Evolutionary conservation across 2,888 invertebrate genomes (phyloP), one percentile per base, ranked within the genome.

Genomic region (Thecocarcelia acutangulata): DNA sequence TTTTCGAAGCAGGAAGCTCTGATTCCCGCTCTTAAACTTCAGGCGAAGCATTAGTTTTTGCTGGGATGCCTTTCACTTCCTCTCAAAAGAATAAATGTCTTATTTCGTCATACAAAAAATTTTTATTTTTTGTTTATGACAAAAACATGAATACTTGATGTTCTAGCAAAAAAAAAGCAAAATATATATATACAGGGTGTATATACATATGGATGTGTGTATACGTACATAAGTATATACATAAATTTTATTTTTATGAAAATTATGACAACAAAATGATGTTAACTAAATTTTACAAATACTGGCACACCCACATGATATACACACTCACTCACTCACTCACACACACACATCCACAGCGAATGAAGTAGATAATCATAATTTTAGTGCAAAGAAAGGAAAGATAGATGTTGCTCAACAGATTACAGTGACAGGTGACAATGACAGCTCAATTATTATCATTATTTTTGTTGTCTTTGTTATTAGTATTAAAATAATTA

Each of bases 401-500:
- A 64, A 69, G 69, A 69, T 70, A 76, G 83, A 80, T 83, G 70
- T 74, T 72, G 59, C 73, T 68, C 37, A 48, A 73, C 63, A 80
- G 83, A 80, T 83, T 76, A 76, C 85, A 83, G 59, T 85, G 88
- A 86, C 88, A 88, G 88, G 88, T 88, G 88, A 88, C 88, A 88
- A 86, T 87, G 88, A 88, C 88, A 89, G 86, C 88, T 88, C 87
- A 86, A 89, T 88, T 88, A 88, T 61, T 64, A 78, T 59, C 58
- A 74, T 61, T 61, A 74, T 69, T 64, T 40, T 66, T 59, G 59
- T 44, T 58, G 17, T 42, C 44, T 11, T 59, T 75, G 19, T 68
- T 75, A n/a, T 48, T 56, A n/a, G 13, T 44, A 46, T 33, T 46
- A 40, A 44, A 37, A 54, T 68, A 24, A 68, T 50, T 64, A 64